Evolutionary conservation across 2,113 vertebrate genomes (phyloP).

Genomic region (Semicossyphus pulcher): DNA sequence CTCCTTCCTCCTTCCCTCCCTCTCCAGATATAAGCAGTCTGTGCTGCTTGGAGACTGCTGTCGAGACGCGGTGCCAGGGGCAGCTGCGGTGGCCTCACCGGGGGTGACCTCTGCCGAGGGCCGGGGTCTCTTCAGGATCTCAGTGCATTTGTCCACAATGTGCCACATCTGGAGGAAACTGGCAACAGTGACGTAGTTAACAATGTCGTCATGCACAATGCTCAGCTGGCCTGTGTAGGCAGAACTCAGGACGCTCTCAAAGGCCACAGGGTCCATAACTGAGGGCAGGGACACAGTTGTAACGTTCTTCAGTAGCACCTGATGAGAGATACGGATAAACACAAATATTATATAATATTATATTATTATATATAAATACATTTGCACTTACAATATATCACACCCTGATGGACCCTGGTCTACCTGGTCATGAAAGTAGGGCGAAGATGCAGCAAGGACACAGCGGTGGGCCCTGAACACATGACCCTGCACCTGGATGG

Average conservation of each 20-base stretch:
- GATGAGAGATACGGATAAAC: not conserved
- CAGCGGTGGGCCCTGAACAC: constrained; percentile 87
- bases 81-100: constrained; percentile 30
- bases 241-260: constrained; percentile 84
- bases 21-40: constrained; percentile 76
- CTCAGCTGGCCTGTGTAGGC: constrained; percentile 87
- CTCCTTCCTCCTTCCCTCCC: constrained; percentile 68
- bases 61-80: constrained; percentile 61
- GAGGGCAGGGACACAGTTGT: constrained; percentile 84
- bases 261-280: constrained; percentile 85
- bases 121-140: constrained; percentile 81
- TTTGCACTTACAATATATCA: no score
- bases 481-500: constrained; percentile 86
- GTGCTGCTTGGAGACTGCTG: constrained; percentile 86
- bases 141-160: constrained; percentile 87
- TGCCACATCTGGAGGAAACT: constrained; percentile 89
- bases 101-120: constrained; percentile 25
- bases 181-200: constrained; percentile 87
- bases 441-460: constrained; percentile 87
- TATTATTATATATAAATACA: no score
- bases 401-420: not conserved
- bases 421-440: constrained; percentile 91
- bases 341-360: not conserved
- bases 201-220: constrained; percentile 85
- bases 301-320: constrained; percentile 87